Evolutionary conservation across 1,140 invertebrate genomes (phyloP).

Genomic region (Babylonia areolata): DNA sequence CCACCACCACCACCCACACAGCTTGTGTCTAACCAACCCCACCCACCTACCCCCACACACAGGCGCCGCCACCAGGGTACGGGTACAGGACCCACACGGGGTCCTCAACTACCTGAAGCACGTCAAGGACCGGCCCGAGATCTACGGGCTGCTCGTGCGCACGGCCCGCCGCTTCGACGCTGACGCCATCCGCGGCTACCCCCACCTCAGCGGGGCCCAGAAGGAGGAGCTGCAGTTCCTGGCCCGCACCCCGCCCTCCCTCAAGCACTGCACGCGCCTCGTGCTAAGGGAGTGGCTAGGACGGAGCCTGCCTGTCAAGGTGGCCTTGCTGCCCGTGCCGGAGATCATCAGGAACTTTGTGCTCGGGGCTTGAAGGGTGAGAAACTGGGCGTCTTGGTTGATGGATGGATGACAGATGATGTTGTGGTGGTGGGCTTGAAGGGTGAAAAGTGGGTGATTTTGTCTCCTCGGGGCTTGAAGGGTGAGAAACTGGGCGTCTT

Average conservation of each 20-base stretch:
- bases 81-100: conserved; percentile 61
- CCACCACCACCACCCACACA: not conserved
- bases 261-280: conserved; percentile 58
- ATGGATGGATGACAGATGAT: too few relatives aligned
- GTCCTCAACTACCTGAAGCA: conserved; percentile 58
- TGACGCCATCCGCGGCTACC: conserved; percentile 48
- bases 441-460: too few relatives aligned
- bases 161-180: conserved; percentile 50
- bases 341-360: conserved; percentile 62
- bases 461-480: conserved; percentile 31
- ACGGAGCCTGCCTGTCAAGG: conserved; percentile 45
- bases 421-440: too few relatives aligned
- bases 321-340: conserved; percentile 60
- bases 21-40: too few relatives aligned
- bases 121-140: conserved; percentile 46
- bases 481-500: too few relatives aligned
- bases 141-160: conserved; percentile 54
- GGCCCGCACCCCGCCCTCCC: conserved; percentile 40
- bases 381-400: too few relatives aligned
- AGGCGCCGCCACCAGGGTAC: conserved; percentile 35
- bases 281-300: conserved; percentile 45
- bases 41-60: not conserved
- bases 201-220: conserved; percentile 43
- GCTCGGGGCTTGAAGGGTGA: conserved; percentile 27
- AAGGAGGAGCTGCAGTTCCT: conserved; percentile 45